Percentiles rank a stretch among this genome's conserved stretches.
Conservation (phyloP, 1,140 invertebrate species). For the Tetragnatha versicolor region DNA sequence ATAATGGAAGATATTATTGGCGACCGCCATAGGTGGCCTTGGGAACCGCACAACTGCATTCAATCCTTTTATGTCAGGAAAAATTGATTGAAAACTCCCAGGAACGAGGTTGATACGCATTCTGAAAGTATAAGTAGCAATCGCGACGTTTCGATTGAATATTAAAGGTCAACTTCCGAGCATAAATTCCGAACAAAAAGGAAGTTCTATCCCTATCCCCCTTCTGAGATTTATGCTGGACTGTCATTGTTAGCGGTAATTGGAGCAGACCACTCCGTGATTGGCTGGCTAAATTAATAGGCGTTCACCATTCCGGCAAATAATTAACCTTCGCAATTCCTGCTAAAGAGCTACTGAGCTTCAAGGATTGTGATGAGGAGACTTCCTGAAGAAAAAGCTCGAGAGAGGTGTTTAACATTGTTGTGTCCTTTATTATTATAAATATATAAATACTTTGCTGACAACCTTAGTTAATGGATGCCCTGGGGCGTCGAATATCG, state of each 20-base stretch:
- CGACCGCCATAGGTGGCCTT: neutral
- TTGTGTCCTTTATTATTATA: no score
- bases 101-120: neutral
- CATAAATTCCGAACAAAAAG: conserved; percentile 21
- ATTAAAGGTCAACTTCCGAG: conserved; percentile 22
- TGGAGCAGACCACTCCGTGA: conserved; percentile 34
- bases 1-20: neutral
- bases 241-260: conserved; percentile 40
- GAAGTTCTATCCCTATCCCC: neutral
- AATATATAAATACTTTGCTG: no score
- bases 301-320: conserved; percentile 33
- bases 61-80: conserved; percentile 12
- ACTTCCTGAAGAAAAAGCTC: no score
- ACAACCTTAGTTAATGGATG: no score
- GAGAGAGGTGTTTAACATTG: no score
- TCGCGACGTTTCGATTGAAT: neutral
- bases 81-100: conserved; percentile 12
- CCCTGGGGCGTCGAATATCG: no score
- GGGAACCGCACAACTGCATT: neutral
- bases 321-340: conserved; percentile 43
- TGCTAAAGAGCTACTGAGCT: no score
- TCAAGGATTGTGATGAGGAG: no score
- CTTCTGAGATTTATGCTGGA: conserved; percentile 29
- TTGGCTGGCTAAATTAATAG: conserved; percentile 18
- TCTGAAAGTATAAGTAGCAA: conserved; percentile 19